Conservation (phyloP, 2,797 vertebrate genomes). For the Sebastes taczanowskii region DNA sequence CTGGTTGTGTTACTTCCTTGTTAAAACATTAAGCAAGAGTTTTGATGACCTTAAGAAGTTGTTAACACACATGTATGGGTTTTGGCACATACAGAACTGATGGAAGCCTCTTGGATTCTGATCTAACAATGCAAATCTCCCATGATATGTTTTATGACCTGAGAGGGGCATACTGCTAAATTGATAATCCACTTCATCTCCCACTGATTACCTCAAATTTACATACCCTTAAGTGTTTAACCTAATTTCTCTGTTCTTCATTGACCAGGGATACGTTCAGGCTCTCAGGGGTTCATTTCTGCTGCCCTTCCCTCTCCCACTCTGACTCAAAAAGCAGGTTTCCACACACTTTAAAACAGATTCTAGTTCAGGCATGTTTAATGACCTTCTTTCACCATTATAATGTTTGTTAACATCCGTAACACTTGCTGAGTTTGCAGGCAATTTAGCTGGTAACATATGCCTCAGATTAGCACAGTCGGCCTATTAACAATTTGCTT, state of each 20-base stretch:
- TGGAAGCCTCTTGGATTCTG: neutral
- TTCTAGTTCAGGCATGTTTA: neutral
- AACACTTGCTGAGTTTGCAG: neutral
- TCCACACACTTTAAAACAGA: neutral
- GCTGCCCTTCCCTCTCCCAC: neutral
- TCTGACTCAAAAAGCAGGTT: constrained; percentile 1
- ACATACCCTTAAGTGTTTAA: constrained; percentile 19
- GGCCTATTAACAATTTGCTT: neutral
- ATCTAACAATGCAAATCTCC: neutral
- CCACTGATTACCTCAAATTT: constrained; percentile 4
- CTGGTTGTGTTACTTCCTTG: neutral
- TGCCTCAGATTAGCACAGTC: neutral
- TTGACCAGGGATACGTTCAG: constrained; percentile 22
- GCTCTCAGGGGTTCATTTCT: neutral
- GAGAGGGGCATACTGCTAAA: neutral
- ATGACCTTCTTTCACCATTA: neutral
- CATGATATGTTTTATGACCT: constrained; percentile 11
- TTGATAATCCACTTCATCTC: constrained; percentile 22
- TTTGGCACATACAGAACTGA: neutral
- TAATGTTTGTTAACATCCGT: neutral
- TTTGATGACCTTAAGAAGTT: neutral
- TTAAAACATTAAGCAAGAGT: neutral
- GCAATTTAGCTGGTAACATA: neutral
- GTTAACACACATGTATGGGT: neutral
- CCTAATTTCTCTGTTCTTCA: constrained; percentile 37